These are phyloP conservation scores for Thamnophis sirtalis DNA, from an alignment of 2,113 vertebrate species.

Conservation along the genomic window DNA sequence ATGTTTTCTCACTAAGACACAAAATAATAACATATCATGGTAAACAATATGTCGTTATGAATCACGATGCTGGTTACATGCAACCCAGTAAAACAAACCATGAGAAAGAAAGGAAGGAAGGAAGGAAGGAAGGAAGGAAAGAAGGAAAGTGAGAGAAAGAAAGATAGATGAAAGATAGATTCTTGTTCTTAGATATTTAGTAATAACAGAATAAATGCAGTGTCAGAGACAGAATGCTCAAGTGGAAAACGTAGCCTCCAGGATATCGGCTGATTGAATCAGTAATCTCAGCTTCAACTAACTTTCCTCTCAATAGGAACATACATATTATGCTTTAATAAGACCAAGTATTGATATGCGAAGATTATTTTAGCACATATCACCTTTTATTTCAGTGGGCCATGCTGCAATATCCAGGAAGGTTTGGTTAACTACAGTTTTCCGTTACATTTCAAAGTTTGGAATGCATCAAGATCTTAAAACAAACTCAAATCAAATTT, in stretches of 20 bases:
- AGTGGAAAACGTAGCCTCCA: background rate
- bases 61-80: background rate
- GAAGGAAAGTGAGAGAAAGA: no score
- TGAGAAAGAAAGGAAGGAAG: fast-evolving
- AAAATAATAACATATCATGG: background rate
- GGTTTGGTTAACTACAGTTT: background rate
- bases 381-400: background rate
- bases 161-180: background rate
- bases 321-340: background rate
- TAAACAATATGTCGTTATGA: background rate
- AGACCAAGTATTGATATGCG: background rate
- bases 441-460: background rate
- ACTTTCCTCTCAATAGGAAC: background rate
- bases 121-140: no score
- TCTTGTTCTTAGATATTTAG: background rate
- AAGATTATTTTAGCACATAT: background rate
- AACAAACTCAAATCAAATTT: background rate
- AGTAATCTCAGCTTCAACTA: background rate
- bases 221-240: background rate
- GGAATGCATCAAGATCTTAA: background rate
- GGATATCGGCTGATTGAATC: background rate
- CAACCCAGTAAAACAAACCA: background rate
- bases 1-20: background rate
- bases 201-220: background rate
- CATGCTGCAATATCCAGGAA: background rate